phyloP scores from a whole-genome alignment of 2,797 vertebrate genomes.

The Staurois parvus region DNA sequence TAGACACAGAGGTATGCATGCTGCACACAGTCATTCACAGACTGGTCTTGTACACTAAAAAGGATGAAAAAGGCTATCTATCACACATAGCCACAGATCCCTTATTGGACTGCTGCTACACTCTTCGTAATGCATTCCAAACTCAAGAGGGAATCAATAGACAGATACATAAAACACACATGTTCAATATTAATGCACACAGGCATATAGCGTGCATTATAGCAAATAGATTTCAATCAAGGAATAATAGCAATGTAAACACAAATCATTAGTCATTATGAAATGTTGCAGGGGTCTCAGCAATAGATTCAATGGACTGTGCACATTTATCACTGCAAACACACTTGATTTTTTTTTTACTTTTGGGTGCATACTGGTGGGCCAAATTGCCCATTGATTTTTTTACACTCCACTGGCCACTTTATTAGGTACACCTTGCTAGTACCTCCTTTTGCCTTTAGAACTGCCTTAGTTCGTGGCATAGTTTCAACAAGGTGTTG shows the following conservation, averaged over 20 bases:
- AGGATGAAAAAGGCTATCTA: not conserved
- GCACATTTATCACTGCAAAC: not conserved
- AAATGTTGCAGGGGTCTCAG: not conserved
- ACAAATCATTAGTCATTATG: not conserved
- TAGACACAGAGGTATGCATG: not conserved
- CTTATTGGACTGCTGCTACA: not conserved
- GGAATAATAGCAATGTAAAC: not conserved
- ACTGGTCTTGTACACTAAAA: not conserved
- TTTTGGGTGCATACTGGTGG: too few relatives aligned
- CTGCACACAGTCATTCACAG: not conserved
- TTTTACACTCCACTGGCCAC: too few relatives aligned
- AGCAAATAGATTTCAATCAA: not conserved
- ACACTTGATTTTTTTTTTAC: not conserved
- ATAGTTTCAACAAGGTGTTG: too few relatives aligned
- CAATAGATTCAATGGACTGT: not conserved
- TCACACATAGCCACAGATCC: slow-evolving; percentile 9
- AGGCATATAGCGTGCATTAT: not conserved
- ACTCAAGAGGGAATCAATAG: slow-evolving; percentile 29
- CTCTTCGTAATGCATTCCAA: not conserved
- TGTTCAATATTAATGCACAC: not conserved
- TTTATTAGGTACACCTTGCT: too few relatives aligned
- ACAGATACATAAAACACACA: not conserved
- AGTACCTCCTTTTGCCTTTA: too few relatives aligned
- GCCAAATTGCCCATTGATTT: too few relatives aligned
- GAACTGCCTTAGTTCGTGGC: too few relatives aligned